Evolutionary conservation across 1,140 invertebrate species (phyloP).

Genomic region (Euura lappo): DNA sequence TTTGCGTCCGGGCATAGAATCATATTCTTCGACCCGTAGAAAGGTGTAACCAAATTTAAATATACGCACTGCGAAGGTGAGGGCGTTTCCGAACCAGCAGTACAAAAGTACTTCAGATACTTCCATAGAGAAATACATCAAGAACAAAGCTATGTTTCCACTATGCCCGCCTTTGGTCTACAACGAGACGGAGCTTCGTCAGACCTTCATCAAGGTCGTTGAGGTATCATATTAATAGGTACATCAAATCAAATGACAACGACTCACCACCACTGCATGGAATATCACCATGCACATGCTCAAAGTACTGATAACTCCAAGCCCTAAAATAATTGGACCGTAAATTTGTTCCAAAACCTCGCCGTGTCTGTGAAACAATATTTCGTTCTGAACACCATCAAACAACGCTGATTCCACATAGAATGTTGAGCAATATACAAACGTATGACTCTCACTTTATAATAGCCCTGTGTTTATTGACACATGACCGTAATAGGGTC

Average conservation of each 20-base stretch:
- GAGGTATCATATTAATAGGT: not conserved
- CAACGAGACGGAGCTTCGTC: not conserved
- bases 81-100: not conserved
- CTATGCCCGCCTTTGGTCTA: constrained; percentile 1
- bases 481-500: not conserved
- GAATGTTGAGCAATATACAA: not conserved
- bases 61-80: not conserved
- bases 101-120: not conserved
- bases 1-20: no score
- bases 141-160: not conserved
- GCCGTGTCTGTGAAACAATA: not conserved
- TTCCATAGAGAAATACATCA: not conserved
- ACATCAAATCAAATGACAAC: not conserved
- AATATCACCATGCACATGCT: constrained; percentile 5
- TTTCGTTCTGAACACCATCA: no score
- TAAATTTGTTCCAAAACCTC: not conserved
- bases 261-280: not conserved
- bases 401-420: no score
- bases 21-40: no score
- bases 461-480: not conserved
- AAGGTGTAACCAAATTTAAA: no score
- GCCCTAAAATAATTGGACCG: not conserved
- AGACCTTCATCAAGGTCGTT: not conserved
- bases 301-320: constrained; percentile 2
- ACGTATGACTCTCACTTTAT: not conserved